A percentile compares a stretch with the other conserved stretches of the same genome.
phyloP scores from a whole-genome alignment of 2,113 vertebrate species.

The Eira barbara region DNA sequence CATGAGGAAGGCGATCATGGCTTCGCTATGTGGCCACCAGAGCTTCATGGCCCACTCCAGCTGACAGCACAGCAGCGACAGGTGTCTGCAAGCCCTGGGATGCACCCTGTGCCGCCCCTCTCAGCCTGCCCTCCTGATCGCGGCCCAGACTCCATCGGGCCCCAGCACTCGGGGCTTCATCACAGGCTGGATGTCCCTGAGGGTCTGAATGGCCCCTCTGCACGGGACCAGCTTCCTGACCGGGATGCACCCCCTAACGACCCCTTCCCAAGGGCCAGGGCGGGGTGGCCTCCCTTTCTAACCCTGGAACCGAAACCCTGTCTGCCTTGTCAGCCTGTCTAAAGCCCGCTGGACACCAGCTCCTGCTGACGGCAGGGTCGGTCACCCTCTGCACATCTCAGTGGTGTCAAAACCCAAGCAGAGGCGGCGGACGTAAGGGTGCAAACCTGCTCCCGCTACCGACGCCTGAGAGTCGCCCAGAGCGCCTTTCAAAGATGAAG shows the following conservation, averaged over 20 bases:
- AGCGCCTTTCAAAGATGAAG: not conserved
- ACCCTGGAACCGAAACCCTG: not conserved
- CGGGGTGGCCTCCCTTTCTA: not conserved
- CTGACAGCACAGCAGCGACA: constrained; percentile 71
- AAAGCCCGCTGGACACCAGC: not conserved
- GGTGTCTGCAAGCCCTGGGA: not conserved
- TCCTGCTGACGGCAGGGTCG: not conserved
- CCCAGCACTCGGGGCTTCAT: not conserved
- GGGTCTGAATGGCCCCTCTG: not conserved
- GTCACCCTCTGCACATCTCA: not conserved
- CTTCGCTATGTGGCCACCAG: constrained; percentile 95
- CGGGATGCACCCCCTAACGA: not conserved
- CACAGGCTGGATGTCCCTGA: not conserved
- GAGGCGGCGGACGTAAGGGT: not conserved
- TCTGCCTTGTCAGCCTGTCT: not conserved
- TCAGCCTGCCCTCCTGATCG: not conserved
- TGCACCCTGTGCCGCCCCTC: too few relatives aligned
- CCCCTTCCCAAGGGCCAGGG: not conserved
- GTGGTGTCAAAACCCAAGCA: not conserved
- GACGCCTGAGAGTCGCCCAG: not conserved
- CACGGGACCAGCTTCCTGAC: not conserved
- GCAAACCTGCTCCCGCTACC: not conserved
- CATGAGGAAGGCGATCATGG: constrained; percentile 91
- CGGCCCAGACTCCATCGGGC: not conserved
- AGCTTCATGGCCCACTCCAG: constrained; percentile 95